Evolutionary conservation across 2,888 invertebrate genomes (phyloP).

Genomic region (Chelonus formosanus): DNA sequence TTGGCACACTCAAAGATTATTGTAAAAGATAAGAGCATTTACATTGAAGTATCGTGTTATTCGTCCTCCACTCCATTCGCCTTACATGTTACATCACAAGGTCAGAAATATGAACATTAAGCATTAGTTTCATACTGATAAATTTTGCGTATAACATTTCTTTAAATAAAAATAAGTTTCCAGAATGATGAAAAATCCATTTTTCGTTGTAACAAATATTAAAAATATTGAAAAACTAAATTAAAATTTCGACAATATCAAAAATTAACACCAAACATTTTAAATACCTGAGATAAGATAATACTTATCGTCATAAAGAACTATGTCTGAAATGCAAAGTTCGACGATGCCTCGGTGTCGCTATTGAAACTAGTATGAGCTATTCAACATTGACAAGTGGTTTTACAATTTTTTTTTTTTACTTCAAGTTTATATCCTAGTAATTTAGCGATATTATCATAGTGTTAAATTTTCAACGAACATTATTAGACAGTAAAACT

Average conservation of each 20-base stretch:
- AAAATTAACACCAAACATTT: background rate
- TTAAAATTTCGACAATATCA: background rate
- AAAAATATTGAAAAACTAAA: too few relatives aligned
- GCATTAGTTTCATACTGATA: background rate
- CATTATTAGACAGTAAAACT: too few relatives aligned
- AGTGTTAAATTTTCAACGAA: background rate
- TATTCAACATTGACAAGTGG: slow-evolving; percentile 12
- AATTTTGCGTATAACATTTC: background rate
- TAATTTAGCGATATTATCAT: background rate
- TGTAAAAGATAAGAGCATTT: too few relatives aligned
- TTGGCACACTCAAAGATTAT: too few relatives aligned
- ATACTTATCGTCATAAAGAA: slow-evolving; percentile 19
- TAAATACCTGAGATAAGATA: slow-evolving; percentile 25
- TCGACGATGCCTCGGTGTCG: background rate
- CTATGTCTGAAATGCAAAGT: slow-evolving; percentile 20
- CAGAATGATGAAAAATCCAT: too few relatives aligned
- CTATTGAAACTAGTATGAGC: background rate
- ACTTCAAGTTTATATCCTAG: background rate
- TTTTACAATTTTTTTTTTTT: slow-evolving; percentile 14
- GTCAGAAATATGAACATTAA: background rate
- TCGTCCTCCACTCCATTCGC: background rate
- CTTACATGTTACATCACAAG: slow-evolving; percentile 1
- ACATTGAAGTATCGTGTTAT: background rate
- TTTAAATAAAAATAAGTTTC: background rate
- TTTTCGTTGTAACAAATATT: too few relatives aligned